Percentiles rank a stretch among this genome's conserved stretches.
These are phyloP conservation scores for Drosophila chauvacae DNA, from an alignment of 1,140 invertebrate genomes.

Conservation along the genomic window DNA sequence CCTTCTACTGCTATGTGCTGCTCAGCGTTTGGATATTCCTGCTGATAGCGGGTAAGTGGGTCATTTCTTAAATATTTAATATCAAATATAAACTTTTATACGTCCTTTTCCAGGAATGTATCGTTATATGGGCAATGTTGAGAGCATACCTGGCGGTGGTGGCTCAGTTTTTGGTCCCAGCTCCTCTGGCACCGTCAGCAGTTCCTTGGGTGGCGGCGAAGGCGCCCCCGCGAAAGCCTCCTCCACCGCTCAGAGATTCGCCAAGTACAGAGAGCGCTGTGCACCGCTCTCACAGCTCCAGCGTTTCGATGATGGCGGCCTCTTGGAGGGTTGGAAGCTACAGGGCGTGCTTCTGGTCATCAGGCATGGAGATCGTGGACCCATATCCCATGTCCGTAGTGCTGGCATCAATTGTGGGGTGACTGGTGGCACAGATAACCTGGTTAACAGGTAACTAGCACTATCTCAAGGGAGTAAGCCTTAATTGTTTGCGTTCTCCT, in stretches of 20 bases:
- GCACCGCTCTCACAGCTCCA: conserved; percentile 88
- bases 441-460: conserved; percentile 85
- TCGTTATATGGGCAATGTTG: conserved; percentile 87
- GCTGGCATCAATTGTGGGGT: conserved; percentile 90
- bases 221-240: conserved; percentile 7
- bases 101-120: conserved; percentile 87
- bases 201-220: conserved; percentile 40
- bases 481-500: conserved; percentile 66
- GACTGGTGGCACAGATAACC: conserved; percentile 85
- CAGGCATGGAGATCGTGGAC: conserved; percentile 94
- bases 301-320: conserved; percentile 89
- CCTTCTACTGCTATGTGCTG: conserved; percentile 91
- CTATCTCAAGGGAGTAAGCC: conserved; percentile 28
- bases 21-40: conserved; percentile 92
- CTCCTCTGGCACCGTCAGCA: conserved; percentile 45
- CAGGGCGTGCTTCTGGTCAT: conserved; percentile 92
- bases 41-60: conserved; percentile 87
- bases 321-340: conserved; percentile 87
- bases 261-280: conserved; percentile 85
- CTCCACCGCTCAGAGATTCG: conserved; percentile 64
- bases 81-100: too few relatives aligned
- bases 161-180: conserved; percentile 29
- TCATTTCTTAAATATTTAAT: background rate
- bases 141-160: conserved; percentile 31
- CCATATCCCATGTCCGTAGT: conserved; percentile 91